Evolutionary conservation across 2,113 vertebrate species (phyloP).

Genomic region (Istiophorus platypterus): DNA sequence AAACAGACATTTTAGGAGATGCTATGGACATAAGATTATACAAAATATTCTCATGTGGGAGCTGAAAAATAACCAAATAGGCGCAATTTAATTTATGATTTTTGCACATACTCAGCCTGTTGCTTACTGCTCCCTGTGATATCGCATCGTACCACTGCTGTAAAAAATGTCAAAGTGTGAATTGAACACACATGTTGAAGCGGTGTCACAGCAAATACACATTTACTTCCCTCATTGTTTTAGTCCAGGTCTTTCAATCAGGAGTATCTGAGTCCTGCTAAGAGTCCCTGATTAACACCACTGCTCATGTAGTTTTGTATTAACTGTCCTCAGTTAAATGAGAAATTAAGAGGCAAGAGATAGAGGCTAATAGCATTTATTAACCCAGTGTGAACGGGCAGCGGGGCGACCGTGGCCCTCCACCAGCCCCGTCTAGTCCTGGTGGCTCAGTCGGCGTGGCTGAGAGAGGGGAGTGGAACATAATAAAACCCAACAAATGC

Average conservation of each 20-base stretch:
- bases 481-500: slow-evolving; percentile 78
- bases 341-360: slow-evolving; percentile 78
- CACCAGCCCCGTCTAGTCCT: slow-evolving; percentile 42
- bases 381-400: slow-evolving; percentile 76
- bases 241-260: slow-evolving; percentile 65
- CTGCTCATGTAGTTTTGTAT: slow-evolving; percentile 60
- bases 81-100: not conserved
- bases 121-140: not conserved
- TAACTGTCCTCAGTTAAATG: slow-evolving; percentile 71
- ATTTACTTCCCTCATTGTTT: slow-evolving; percentile 35
- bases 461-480: slow-evolving; percentile 62
- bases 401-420: slow-evolving; percentile 47
- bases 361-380: slow-evolving; percentile 82
- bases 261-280: slow-evolving; percentile 53
- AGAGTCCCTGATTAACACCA: slow-evolving; percentile 71
- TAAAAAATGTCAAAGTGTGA: slow-evolving; percentile 1
- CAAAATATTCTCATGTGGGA: not conserved
- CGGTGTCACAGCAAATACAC: slow-evolving; percentile 1
- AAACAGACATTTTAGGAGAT: not conserved
- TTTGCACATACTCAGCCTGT: not conserved
- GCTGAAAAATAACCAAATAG: not conserved
- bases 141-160: not conserved
- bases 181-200: not conserved
- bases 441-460: slow-evolving; percentile 53
- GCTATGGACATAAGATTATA: not conserved